Base-by-base conservation (phyloP, 2,888 invertebrate species). In the Scaptomyza cyrtandrae region DNA sequence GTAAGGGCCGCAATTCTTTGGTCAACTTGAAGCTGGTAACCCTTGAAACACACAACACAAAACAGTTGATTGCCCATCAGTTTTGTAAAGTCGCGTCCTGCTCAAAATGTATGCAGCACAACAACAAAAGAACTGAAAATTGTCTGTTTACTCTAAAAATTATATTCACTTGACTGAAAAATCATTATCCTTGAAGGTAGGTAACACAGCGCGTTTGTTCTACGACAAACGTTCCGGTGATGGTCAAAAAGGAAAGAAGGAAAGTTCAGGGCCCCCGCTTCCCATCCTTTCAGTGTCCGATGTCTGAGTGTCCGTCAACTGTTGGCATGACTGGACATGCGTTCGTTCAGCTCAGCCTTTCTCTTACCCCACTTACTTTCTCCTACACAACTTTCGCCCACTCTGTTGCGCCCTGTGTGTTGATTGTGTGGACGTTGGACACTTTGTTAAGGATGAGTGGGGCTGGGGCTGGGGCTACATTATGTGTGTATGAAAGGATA, bases 161-260 rank as follows among this genome's bases (percentile, higher is more conserved):
- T 86, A 87, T 87, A 84, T 89, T 88, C 89, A 85, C 86, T 88
- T 86, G 85, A 90, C 81, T 90, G 90, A 77, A 89, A 90, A 89
- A 89, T 89, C 89, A 89, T 87, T 89, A 87, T 90, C 89, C 89
- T 79, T 75, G 76, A 41, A 16, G 41, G 16, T 16, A 41, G 85
- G 89, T 88, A 84, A 75, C 76, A 75, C 78, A 71, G 56, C 59
- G 74, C 75, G 61, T 65, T 58, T 55, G 58, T 58, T 58, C 48
- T 43, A 54, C 59, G n/a, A 50, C 35, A 35, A 41, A n/a, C 33
- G 45, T 45, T 46, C 62, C 57, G 49, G 58, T 44, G 52, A 19
- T 50, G 35, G 35, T 24, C 35, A 50, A 16, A 41, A 50, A 37
- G 31, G 44, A 44, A 24, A 31, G 41, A 44, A 55, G 69, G 50